These are phyloP conservation scores for Poecilia velifera DNA, from an alignment of 2,797 vertebrate genomes.

Conservation along the genomic window DNA sequence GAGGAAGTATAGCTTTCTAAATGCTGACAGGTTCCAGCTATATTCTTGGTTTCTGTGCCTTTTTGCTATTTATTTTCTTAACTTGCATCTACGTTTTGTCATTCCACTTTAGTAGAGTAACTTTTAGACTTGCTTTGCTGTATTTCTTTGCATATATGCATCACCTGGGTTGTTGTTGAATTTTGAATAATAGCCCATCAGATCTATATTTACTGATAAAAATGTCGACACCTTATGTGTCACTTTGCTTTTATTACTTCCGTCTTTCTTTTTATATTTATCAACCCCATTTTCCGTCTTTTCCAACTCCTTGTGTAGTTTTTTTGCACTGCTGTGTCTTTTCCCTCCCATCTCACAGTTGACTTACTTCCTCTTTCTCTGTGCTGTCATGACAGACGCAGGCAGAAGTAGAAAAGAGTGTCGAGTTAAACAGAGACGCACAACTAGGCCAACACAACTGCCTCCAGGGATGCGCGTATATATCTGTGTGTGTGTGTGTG, in stretches of 20 bases:
- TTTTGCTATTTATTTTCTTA: background rate
- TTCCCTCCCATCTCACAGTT: constrained; percentile 29
- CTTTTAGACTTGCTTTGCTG: background rate
- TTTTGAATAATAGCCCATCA: background rate
- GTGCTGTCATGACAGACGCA: constrained; percentile 51
- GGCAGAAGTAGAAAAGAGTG: constrained; percentile 59
- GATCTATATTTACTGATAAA: background rate
- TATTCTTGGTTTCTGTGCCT: background rate
- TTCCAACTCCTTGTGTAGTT: background rate
- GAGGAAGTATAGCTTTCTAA: background rate
- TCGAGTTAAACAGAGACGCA: constrained; percentile 71
- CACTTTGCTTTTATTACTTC: background rate
- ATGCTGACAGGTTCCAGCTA: background rate
- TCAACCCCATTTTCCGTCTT: background rate
- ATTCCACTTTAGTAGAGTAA: background rate
- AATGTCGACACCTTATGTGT: background rate
- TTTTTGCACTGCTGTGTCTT: constrained; percentile 19
- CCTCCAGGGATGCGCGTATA: constrained; percentile 63
- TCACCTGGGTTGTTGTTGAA: background rate
- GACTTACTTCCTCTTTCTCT: constrained; percentile 38
- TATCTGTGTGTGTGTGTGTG: constrained; percentile 22
- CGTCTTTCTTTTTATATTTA: background rate
- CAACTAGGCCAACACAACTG: constrained; percentile 74
- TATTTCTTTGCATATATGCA: background rate
- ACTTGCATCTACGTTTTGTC: background rate